These are phyloP conservation scores for Heliornis fulica DNA, from an alignment of 2,113 vertebrate species.

Conservation along the genomic window DNA sequence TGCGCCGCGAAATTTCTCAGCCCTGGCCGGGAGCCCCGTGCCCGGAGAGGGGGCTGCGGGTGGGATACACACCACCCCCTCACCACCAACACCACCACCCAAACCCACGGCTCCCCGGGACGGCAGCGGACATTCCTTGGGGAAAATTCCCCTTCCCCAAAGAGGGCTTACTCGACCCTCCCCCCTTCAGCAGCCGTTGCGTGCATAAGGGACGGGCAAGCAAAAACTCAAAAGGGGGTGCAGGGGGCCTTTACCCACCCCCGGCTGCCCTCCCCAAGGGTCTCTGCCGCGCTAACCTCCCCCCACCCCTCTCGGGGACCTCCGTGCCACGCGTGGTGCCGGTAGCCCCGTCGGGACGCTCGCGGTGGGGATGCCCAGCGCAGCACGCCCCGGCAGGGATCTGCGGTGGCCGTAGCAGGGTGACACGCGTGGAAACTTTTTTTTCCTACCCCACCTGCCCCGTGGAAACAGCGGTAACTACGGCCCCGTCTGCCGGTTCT, in stretches of 20 bases:
- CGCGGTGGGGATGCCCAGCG: fast-evolving
- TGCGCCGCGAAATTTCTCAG: neutral
- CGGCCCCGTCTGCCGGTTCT: neutral
- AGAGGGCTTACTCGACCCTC: too few relatives aligned
- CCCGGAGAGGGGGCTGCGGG: neutral
- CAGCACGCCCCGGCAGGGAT: neutral
- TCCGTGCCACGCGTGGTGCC: neutral
- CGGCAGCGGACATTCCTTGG: too few relatives aligned
- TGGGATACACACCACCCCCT: neutral
- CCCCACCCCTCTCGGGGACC: neutral
- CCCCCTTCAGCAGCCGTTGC: neutral
- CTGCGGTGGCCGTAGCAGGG: neutral
- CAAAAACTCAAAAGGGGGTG: neutral
- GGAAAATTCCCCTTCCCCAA: too few relatives aligned
- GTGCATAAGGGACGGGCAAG: fast-evolving
- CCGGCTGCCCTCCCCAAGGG: too few relatives aligned
- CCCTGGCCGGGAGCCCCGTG: too few relatives aligned
- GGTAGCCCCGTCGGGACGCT: neutral
- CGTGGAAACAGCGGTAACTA: neutral
- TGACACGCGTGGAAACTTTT: neutral
- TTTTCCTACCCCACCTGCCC: neutral
- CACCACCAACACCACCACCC: neutral
- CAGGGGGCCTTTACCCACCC: neutral
- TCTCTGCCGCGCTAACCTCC: fast-evolving
- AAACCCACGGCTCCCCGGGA: too few relatives aligned